These are phyloP conservation scores for Microplitis deprimator DNA, from an alignment of 2,888 invertebrate species.

Conservation along the genomic window DNA sequence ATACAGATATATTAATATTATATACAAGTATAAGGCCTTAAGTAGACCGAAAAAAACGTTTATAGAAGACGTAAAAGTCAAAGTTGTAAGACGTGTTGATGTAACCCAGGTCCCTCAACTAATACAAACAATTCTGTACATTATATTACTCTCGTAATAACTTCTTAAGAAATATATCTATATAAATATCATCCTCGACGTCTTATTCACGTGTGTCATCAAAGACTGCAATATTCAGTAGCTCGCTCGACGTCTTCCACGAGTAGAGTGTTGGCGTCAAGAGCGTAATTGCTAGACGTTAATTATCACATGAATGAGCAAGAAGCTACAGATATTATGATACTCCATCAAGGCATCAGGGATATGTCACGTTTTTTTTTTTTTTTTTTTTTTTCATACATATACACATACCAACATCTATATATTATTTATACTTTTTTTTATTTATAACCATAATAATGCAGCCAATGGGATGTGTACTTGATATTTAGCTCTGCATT, in stretches of 20 bases:
- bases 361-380: not conserved
- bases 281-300: slow-evolving; percentile 63
- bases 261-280: slow-evolving; percentile 46
- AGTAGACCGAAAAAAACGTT: not conserved
- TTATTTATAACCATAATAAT: not conserved
- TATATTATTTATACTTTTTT: not conserved
- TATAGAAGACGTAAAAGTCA: not conserved
- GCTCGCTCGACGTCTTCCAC: slow-evolving; percentile 42
- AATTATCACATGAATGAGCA: slow-evolving; percentile 62
- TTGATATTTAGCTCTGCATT: not conserved
- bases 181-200: slow-evolving; percentile 34
- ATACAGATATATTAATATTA: not conserved
- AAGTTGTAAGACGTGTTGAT: not conserved
- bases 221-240: slow-evolving; percentile 60
- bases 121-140: not conserved
- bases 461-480: not conserved
- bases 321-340: slow-evolving; percentile 37
- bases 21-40: not conserved
- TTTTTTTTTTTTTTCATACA: too few species aligned
- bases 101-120: not conserved
- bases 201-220: slow-evolving; percentile 59
- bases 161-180: not conserved
- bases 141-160: too few species aligned
- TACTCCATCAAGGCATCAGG: not conserved
- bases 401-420: not conserved